Percentiles rank a stretch among this genome's conserved stretches.
phyloP scores from a whole-genome alignment of 2,888 invertebrate genomes.

The Heterodera filipjevi region DNA sequence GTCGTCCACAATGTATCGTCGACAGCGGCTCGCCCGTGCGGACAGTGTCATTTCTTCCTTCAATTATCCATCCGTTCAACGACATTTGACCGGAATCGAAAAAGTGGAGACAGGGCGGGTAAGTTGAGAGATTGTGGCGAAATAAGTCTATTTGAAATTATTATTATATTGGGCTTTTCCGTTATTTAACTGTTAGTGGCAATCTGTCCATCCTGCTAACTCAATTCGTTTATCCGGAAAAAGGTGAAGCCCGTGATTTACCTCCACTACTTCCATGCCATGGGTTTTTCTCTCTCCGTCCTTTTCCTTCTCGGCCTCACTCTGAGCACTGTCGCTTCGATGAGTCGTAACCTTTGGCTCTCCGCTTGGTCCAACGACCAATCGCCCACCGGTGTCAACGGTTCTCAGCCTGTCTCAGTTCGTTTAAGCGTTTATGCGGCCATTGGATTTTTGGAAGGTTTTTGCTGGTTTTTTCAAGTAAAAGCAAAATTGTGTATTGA shows the following conservation, averaged over 20 bases:
- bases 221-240: not conserved
- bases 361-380: constrained; percentile 64
- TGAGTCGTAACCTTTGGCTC: constrained; percentile 63
- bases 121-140: not conserved
- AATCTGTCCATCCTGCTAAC: not conserved
- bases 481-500: not conserved
- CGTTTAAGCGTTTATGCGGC: constrained; percentile 61
- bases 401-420: constrained; percentile 43
- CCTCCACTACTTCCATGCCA: constrained; percentile 57
- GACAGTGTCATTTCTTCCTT: constrained; percentile 39
- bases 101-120: constrained; percentile 62
- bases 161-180: too few relatives aligned
- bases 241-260: constrained; percentile 60
- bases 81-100: constrained; percentile 56
- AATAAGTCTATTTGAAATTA: too few relatives aligned
- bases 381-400: constrained; percentile 20
- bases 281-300: constrained; percentile 52
- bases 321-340: constrained; percentile 55
- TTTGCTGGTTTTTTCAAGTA: constrained; percentile 25
- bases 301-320: constrained; percentile 59
- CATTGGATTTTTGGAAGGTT: constrained; percentile 61
- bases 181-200: too few relatives aligned
- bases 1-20: constrained; percentile 31
- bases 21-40: constrained; percentile 42
- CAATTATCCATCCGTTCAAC: constrained; percentile 26